phyloP scores from a whole-genome alignment of 2,888 invertebrate genomes.

The Heliconius erato region DNA sequence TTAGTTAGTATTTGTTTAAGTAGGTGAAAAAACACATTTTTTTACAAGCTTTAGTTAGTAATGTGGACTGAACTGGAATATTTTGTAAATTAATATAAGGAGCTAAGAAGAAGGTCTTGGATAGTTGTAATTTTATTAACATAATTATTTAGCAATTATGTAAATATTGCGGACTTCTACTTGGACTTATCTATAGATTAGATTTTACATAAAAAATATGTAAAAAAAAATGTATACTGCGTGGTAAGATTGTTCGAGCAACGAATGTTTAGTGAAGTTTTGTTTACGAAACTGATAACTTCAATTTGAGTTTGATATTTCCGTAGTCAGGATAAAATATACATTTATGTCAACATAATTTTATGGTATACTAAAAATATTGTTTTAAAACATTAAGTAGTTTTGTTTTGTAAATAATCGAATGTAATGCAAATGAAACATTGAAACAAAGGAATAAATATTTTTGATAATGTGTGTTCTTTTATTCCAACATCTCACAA shows the following conservation, averaged over 20 bases:
- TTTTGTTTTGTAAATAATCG: conserved; percentile 23
- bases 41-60: not conserved
- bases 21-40: not conserved
- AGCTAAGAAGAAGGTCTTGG: not conserved
- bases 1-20: conserved; percentile 35
- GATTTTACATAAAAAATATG: not conserved
- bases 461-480: conserved; percentile 20
- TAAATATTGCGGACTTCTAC: not conserved
- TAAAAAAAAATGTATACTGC: conserved; percentile 3
- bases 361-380: not conserved
- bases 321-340: not conserved
- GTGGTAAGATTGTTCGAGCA: conserved; percentile 10
- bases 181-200: conserved; percentile 28
- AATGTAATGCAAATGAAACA: conserved; percentile 5
- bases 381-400: not conserved
- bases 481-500: not conserved
- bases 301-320: not conserved
- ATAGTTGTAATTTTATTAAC: conserved; percentile 6
- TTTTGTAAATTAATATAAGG: not conserved
- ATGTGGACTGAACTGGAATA: conserved; percentile 2
- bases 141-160: conserved; percentile 20
- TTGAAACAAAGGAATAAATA: conserved; percentile 32
- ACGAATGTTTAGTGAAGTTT: conserved; percentile 19
- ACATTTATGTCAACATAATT: not conserved
- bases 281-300: not conserved